A percentile compares a stretch with the other conserved stretches of the same genome.
Evolutionary conservation across 1,140 invertebrate species (phyloP).

Genomic region (Lepidostoma basale): DNA sequence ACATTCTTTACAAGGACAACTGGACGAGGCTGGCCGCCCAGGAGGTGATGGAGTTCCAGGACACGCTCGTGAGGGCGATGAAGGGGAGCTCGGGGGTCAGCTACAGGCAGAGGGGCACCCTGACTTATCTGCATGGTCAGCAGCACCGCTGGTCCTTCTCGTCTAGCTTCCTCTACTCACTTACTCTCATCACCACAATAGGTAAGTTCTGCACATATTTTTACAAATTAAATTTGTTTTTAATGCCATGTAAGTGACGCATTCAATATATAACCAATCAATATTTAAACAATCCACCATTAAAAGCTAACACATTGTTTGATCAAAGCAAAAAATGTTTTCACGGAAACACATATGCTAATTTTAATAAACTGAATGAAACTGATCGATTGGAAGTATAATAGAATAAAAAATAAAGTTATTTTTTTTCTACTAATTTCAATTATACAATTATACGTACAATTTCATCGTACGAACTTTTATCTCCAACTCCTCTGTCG

Average conservation of each 20-base stretch:
- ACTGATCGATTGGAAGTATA: no score
- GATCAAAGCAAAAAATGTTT: no score
- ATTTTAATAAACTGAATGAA: no score
- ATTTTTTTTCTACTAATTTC: no score
- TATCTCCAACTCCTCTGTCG: no score
- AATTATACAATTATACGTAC: no score
- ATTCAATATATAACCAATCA: no score
- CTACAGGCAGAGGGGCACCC: slow-evolving; percentile 40
- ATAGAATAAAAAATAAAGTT: no score
- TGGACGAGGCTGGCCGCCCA: slow-evolving; percentile 86
- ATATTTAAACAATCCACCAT: background rate
- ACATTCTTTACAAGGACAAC: slow-evolving; percentile 93
- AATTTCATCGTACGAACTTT: no score
- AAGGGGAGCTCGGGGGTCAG: slow-evolving; percentile 44
- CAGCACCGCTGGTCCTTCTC: slow-evolving; percentile 87
- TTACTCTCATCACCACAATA: slow-evolving; percentile 95
- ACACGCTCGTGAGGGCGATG: slow-evolving; percentile 59
- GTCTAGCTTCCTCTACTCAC: slow-evolving; percentile 90
- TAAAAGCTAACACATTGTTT: background rate
- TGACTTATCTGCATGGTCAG: slow-evolving; percentile 54
- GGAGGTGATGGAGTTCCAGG: slow-evolving; percentile 86
- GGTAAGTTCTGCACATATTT: slow-evolving; percentile 80
- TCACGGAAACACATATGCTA: no score
- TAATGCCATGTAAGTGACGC: no score
- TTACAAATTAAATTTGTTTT: no score